Base-by-base conservation (phyloP, 2,888 invertebrate species). In the Amblyjoppa fuscipennis region DNA sequence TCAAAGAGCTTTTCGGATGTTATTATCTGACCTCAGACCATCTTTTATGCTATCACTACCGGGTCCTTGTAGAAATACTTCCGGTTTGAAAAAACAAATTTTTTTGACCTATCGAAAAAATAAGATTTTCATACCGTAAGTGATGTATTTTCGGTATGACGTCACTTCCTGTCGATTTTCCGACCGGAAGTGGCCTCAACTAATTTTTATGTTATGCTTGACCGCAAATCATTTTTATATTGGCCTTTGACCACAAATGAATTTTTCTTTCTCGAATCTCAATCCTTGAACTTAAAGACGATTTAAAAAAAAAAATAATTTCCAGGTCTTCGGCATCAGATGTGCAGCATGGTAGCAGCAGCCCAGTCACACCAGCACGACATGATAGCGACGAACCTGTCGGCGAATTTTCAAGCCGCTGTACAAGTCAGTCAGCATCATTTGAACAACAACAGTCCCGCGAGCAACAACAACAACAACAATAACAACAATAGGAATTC, bases 271-370 rank as follows among this genome's bases (percentile, higher is more conserved):
- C 45, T 49, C 5, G 16, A 0, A 16, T 16, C 45, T 20, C 20
- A 56, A n/a, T 20, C n/a, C 3, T 56, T 20, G 20, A 56, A 0
- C 7, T 25, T 20, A 16, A 56, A 56, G 20, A 20, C 20, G 20
- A 20, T 20, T 20, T 20, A 20, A 20, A 20, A 20, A 20, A 20
- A 20, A 13, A 11, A 56, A 7, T 5, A 34, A 1, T 75, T 84
- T 51, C 0, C 89, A 94, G 94, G 97, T 64, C 95, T 98, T 82
- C 96, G 98, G 74, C 98, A 98, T 89, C 98, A 98, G 94, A 97
- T 98, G 97, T 97, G 97, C 95, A 96, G 96, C 94, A 97, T 97
- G 96, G 96, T 97, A 82, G 97, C 97, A 0, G 96, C 96, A 5
- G 94, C 94, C 4, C 94, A 94, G 69, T 93, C 94, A 25, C 94